Evolutionary conservation across 2,113 vertebrate genomes (phyloP).

Genomic region (Fulmarus glacialis): DNA sequence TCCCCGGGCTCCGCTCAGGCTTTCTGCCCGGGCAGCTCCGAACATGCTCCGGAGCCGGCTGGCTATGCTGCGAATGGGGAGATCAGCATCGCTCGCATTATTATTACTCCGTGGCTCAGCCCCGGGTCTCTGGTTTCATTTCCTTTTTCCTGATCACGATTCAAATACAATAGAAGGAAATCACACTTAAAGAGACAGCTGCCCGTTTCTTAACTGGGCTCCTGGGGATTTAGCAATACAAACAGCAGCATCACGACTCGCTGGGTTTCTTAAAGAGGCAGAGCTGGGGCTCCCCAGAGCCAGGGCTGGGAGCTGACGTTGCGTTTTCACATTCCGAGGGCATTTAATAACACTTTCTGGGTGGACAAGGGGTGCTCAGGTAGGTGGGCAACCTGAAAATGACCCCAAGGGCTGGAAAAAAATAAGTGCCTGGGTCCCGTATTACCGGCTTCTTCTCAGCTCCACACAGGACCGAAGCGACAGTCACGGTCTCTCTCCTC

Average conservation of each 20-base stretch:
- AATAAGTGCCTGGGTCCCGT: not conserved
- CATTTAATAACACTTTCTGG: not conserved
- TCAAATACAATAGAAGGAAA: conserved; percentile 98
- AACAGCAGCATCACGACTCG: conserved; percentile 60
- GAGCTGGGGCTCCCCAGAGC: not conserved
- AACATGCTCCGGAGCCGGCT: not conserved
- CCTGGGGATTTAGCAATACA: conserved; percentile 67
- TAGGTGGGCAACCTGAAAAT: not conserved
- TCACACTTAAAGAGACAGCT: conserved; percentile 93
- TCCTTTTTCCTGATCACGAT: conserved; percentile 99
- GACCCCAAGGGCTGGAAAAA: not conserved
- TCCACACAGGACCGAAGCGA: not conserved
- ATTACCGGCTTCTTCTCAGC: not conserved
- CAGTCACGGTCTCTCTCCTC: not conserved
- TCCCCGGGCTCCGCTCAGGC: not conserved
- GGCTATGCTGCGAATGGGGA: not conserved
- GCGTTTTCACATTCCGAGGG: not conserved
- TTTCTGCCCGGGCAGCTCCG: not conserved
- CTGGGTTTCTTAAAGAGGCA: conserved; percentile 73
- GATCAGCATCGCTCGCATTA: not conserved
- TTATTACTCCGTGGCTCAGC: conserved; percentile 72
- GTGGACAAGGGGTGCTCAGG: not conserved
- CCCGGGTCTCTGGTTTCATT: conserved; percentile 88
- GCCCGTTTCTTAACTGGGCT: conserved; percentile 72
- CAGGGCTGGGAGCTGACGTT: not conserved